A percentile compares a stretch with the other conserved stretches of the same genome.
Conservation (phyloP, 2,113 vertebrate species). For the Microcebus jonahi region DNA sequence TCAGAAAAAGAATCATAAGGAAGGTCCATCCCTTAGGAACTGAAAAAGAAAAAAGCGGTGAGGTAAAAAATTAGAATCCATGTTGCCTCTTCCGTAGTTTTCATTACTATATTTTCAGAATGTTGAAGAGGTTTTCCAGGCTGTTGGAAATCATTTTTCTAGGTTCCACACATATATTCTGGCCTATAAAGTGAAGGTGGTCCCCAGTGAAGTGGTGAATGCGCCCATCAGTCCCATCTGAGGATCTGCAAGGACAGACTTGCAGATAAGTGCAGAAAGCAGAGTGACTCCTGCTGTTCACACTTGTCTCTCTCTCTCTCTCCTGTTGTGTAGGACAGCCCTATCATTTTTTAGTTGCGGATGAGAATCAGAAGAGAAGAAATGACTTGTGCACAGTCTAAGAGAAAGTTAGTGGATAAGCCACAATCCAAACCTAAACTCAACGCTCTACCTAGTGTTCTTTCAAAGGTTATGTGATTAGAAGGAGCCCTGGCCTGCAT, state of each 20-base stretch:
- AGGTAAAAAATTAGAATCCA: neutral
- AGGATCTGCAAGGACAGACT: neutral
- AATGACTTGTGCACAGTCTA: neutral
- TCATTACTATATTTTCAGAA: neutral
- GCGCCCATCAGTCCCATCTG: fast-evolving
- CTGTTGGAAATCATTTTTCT: neutral
- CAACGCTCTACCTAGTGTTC: neutral
- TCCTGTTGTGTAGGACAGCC: neutral
- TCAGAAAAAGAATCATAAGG: neutral
- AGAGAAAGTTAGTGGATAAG: neutral
- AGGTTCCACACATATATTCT: neutral
- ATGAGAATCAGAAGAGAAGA: neutral
- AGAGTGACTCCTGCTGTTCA: neutral
- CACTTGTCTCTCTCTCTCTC: neutral
- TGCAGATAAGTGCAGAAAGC: neutral
- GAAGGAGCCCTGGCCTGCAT: neutral
- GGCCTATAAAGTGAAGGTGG: neutral
- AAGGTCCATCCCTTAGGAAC: neutral
- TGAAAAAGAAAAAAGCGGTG: neutral
- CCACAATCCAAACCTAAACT: neutral
- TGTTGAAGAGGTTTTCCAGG: neutral
- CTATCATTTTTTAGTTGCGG: neutral
- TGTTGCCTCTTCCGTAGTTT: neutral
- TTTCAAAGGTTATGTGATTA: neutral
- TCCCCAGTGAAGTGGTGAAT: neutral